Conservation (phyloP, 2,797 vertebrate genomes). For the Pelodytes ibericus region DNA sequence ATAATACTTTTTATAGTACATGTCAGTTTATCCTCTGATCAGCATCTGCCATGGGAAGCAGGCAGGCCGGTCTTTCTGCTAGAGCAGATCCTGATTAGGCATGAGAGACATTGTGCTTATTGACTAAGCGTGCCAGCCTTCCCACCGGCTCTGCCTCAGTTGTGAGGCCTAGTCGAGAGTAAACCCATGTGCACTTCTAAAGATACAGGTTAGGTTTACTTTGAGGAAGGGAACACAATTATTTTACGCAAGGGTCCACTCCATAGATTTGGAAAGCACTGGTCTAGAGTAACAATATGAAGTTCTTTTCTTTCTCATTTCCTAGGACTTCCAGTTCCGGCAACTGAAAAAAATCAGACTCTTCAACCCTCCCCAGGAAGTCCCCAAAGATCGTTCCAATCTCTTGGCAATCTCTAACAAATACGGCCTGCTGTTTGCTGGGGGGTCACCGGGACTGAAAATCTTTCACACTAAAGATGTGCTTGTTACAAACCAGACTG, state of each 20-base stretch:
- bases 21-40: too few relatives aligned
- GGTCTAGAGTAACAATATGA: background rate
- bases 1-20: too few relatives aligned
- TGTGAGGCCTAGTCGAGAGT: background rate
- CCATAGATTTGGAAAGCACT: background rate
- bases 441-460: conserved; percentile 78
- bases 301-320: background rate
- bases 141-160: background rate
- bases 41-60: too few relatives aligned
- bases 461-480: conserved; percentile 83
- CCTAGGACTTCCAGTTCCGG: conserved; percentile 93
- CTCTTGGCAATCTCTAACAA: conserved; percentile 90
- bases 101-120: too few relatives aligned
- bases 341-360: conserved; percentile 91
- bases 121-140: too few relatives aligned
- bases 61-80: too few relatives aligned
- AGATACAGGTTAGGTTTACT: too few relatives aligned
- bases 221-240: background rate
- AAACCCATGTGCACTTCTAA: too few relatives aligned
- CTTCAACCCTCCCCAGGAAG: conserved; percentile 79
- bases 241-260: background rate
- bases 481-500: conserved; percentile 77
- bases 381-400: conserved; percentile 86
- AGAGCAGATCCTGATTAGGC: too few relatives aligned
- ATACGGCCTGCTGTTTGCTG: conserved; percentile 86